These are phyloP conservation scores for Maniola hyperantus DNA, from an alignment of 2,888 invertebrate genomes.

Conservation along the genomic window DNA sequence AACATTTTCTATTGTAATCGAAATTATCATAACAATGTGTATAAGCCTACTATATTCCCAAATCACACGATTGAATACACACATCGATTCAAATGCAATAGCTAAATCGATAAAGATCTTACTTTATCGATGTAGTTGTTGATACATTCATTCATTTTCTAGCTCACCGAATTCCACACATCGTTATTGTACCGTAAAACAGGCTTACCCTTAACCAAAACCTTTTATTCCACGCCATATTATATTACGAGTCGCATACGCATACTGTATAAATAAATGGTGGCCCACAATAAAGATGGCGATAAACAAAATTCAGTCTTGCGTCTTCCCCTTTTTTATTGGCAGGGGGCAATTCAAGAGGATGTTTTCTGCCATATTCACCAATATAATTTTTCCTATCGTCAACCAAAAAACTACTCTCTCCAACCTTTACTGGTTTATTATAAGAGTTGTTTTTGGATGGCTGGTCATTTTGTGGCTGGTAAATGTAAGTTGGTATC, in stretches of 20 bases:
- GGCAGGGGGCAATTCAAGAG: constrained; percentile 79
- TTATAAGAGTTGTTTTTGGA: constrained; percentile 45
- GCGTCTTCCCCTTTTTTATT: constrained; percentile 79
- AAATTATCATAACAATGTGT: constrained; percentile 17
- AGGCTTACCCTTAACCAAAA: constrained; percentile 61
- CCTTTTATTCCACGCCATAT: constrained; percentile 69
- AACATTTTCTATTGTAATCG: constrained; percentile 9
- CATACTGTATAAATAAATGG: constrained; percentile 76
- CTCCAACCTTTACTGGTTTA: constrained; percentile 36
- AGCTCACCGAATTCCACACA: constrained; percentile 36
- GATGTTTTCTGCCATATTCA: constrained; percentile 71
- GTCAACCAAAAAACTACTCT: constrained; percentile 34
- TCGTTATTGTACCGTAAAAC: constrained; percentile 46
- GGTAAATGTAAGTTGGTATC: constrained; percentile 49
- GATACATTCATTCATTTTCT: constrained; percentile 32
- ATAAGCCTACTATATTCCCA: constrained; percentile 12
- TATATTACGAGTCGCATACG: constrained; percentile 74
- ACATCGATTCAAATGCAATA: constrained; percentile 22
- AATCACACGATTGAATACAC: constrained; percentile 31
- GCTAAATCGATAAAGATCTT: constrained; percentile 29
- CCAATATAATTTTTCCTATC: constrained; percentile 45
- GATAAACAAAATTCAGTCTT: constrained; percentile 80
- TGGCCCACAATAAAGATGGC: constrained; percentile 77
- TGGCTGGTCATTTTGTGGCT: constrained; percentile 32
- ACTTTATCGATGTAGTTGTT: constrained; percentile 7